Evolutionary conservation across 2,113 vertebrate genomes (phyloP), one percentile per base, ranked within the genome.

Genomic region (Probosciger aterrimus): DNA sequence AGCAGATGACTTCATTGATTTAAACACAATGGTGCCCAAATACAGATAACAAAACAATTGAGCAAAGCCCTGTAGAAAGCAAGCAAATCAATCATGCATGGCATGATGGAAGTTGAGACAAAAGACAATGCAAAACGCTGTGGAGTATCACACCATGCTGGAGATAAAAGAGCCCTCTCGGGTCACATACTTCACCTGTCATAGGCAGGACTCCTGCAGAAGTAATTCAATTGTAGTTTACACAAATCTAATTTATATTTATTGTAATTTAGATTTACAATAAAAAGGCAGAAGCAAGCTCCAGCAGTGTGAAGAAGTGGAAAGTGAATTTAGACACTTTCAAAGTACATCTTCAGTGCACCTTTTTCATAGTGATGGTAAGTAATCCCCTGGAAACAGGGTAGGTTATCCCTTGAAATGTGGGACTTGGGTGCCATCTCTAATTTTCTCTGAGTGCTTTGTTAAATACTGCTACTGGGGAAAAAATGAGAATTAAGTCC

Each of bases 281-380:
- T 25, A 37, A 71, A 44, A 59, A 71, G 4, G 6, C 23, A 52
- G 37, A 86, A 64, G 23, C 0, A 0, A 91, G 17, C 9, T 84
- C n/a, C 46, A n/a, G 52, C 0, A 0, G 43, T 6, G 31, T 14
- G 43, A 11, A 27, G 33, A 73, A 73, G 41, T 1, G 5, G 71
- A 62, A 43, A 31, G 19, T 25, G 7, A 87, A 59, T 87, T 77
- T 7, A 25, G 6, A 11, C 11, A 31, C 0, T 0, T 17, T 37
- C 33, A 25, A 62, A 74, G 44, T 4, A 65, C 22, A 9, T 41
- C 13, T 14, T 77, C 31, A n/a, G 14, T 6, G 77, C 28, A 50
- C 2, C 3, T 64, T 83, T 71, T 47, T 12, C n/a, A 23, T 2
- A 11, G 8, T 2, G 20, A 18, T 31, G 18, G 39, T 9, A 52